Base-by-base conservation (phyloP, 2,797 vertebrate genomes). In the Alfaro cultratus region DNA sequence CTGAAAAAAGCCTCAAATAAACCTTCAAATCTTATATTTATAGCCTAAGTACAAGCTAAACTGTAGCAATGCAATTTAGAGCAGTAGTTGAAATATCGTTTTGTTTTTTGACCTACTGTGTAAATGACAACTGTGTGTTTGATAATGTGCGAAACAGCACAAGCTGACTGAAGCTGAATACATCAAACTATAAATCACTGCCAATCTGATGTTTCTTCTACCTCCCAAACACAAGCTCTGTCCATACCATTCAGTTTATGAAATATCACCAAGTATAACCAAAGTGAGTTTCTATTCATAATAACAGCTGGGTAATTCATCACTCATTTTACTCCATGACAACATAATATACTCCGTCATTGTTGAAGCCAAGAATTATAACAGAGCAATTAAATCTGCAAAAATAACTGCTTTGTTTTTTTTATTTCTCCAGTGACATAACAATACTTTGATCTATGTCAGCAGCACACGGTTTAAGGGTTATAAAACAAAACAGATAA, bases 101-200 rank as follows among this genome's bases (percentile, higher is more conserved):
- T 39, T 36, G 29, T 68, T 26, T n/a, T 43, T 41, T n/a, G 23
- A 43, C 23, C 36, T 26, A n/a, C 39, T n/a, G 23, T n/a, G 67
- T 15, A 41, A 70, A 43, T 70, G 39, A 70, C 39, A n/a, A 23
- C 16, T 12, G 9, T 21, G 62, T 68, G 21, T 41, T 68, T 68
- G 36, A 68, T 26, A 11, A 68, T 68, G 68, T 71, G n/a, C 29
- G 41, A n/a, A n/a, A 16, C 11, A n/a, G 12, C 26, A 43, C 12
- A 71, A n/a, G 43, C 39, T 70, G 68, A n/a, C 39, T 70, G 64
- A 5, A 68, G 21, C 36, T 68, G 26, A 45, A 71, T 45, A 45
- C 45, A 71, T 71, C 23, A 71, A 71, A n/a, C 41, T 71, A 16
- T 45, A n/a, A 45, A 71, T 70, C 45, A 70, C 39, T 70, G 67